Conservation (phyloP, 1,140 invertebrate genomes). For the Drosophila saltans region DNA sequence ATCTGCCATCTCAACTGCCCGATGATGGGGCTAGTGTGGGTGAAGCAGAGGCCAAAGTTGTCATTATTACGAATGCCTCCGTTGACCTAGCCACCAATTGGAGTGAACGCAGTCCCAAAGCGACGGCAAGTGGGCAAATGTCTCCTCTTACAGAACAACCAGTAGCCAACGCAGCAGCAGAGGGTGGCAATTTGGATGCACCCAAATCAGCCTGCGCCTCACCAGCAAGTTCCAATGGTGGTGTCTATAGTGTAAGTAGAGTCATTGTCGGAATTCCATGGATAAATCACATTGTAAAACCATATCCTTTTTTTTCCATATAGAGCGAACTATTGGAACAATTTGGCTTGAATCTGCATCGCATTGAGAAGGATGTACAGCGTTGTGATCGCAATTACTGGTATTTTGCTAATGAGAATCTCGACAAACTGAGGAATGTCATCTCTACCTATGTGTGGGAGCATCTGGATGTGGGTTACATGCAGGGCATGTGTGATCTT, state of each 20-base stretch:
- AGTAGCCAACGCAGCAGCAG: slow-evolving; percentile 4
- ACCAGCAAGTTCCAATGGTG: slow-evolving; percentile 92
- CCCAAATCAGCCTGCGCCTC: slow-evolving; percentile 88
- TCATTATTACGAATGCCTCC: slow-evolving; percentile 88
- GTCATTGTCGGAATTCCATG: too few relatives aligned
- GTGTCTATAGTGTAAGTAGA: slow-evolving; percentile 91
- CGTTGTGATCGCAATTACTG: slow-evolving; percentile 96
- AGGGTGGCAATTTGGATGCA: slow-evolving; percentile 65
- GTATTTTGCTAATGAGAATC: slow-evolving; percentile 94
- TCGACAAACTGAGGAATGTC: slow-evolving; percentile 96
- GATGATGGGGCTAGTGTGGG: slow-evolving; percentile 45
- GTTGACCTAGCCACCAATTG: slow-evolving; percentile 85
- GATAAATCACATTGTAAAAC: too few relatives aligned
- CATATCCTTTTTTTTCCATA: background rate
- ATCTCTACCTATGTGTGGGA: slow-evolving; percentile 99
- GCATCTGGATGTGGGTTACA: slow-evolving; percentile 94
- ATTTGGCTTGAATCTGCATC: slow-evolving; percentile 95
- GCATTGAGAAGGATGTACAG: slow-evolving; percentile 98
- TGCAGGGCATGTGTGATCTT: slow-evolving; percentile 98
- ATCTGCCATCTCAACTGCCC: slow-evolving; percentile 61
- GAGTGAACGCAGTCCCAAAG: slow-evolving; percentile 69
- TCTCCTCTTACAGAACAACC: slow-evolving; percentile 62
- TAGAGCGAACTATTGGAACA: slow-evolving; percentile 92
- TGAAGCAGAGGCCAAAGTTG: slow-evolving; percentile 79
- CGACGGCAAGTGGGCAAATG: slow-evolving; percentile 60